Evolutionary conservation across 2,797 vertebrate genomes (phyloP).

Genomic region (Helarctos malayanus): DNA sequence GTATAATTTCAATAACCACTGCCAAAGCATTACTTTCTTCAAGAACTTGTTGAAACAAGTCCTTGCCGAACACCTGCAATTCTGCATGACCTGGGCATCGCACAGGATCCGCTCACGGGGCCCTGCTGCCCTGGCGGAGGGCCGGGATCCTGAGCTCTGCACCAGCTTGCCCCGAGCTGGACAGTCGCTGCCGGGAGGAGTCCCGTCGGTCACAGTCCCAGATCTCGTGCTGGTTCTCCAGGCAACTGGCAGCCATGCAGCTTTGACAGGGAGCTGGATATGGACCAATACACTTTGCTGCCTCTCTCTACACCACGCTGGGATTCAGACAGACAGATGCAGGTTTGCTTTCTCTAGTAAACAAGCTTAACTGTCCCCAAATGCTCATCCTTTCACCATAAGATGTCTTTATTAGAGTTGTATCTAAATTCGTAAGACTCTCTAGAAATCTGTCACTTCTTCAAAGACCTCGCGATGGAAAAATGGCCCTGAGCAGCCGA

Average conservation of each 20-base stretch:
- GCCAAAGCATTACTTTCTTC: not conserved
- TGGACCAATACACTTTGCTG: accelerated
- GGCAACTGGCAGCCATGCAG: not conserved
- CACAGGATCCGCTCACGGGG: not conserved
- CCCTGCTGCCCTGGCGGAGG: not conserved
- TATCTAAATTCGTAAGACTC: not conserved
- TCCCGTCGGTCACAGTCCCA: not conserved
- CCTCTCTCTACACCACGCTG: not conserved
- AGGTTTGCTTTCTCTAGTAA: not conserved
- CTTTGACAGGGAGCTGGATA: not conserved
- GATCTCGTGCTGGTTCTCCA: not conserved
- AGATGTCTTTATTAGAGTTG: not conserved
- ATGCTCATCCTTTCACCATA: not conserved
- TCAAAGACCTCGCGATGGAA: not conserved
- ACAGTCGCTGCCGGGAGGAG: not conserved
- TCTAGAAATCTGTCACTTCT: not conserved
- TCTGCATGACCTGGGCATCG: not conserved
- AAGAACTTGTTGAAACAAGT: conserved; percentile 47
- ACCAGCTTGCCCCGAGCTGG: not conserved
- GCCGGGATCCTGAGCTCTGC: not conserved
- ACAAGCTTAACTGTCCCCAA: not conserved
- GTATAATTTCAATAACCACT: not conserved
- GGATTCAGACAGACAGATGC: not conserved
- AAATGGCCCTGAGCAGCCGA: not conserved
- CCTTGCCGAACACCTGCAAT: not conserved